These are phyloP conservation scores for Hipposideros larvatus DNA, from an alignment of 2,797 vertebrate species.

Conservation along the genomic window DNA sequence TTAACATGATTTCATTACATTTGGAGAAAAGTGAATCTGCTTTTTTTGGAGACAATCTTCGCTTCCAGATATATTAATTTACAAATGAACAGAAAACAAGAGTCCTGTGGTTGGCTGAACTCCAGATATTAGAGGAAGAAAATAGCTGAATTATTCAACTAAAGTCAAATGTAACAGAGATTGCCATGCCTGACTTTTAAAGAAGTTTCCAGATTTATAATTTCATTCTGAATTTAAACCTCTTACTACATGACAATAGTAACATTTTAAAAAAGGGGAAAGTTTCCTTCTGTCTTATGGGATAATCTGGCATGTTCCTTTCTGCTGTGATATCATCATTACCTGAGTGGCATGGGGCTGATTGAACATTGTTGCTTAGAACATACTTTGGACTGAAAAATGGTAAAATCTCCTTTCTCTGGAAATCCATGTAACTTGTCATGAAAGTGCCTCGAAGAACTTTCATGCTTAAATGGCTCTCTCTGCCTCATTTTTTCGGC, in stretches of 20 bases:
- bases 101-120: background rate
- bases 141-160: background rate
- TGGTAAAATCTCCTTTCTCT: no score
- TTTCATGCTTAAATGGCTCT: background rate
- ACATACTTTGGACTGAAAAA: background rate
- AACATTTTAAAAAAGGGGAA: background rate
- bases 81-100: slow-evolving; percentile 46
- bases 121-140: background rate
- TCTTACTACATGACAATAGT: background rate
- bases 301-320: background rate
- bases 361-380: background rate
- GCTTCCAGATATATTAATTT: slow-evolving; percentile 54
- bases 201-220: background rate
- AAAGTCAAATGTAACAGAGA: background rate
- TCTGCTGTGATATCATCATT: background rate
- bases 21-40: slow-evolving; percentile 16
- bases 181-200: background rate
- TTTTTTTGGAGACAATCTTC: background rate
- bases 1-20: slow-evolving; percentile 41
- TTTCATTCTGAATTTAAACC: background rate
- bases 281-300: background rate
- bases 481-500: background rate
- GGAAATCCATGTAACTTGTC: background rate
- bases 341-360: fast-evolving
- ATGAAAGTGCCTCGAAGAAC: background rate